Evolutionary conservation across 2,888 invertebrate species (phyloP).

Genomic region (Metacarcinus magister): DNA sequence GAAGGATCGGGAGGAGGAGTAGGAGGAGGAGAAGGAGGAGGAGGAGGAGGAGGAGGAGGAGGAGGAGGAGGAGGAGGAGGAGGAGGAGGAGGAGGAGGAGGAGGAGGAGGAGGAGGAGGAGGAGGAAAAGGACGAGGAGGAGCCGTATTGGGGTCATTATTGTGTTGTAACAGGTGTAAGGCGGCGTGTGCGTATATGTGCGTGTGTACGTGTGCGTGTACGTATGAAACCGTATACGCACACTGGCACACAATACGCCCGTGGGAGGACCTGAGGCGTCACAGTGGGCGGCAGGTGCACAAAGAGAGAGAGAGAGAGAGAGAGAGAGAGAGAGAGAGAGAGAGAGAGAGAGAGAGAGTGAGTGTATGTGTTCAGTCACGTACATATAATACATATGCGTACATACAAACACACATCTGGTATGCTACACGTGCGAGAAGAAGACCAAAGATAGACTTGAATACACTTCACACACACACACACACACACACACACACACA

Average conservation of each 20-base stretch:
- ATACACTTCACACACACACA: too few species aligned
- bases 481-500: neutral
- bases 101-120: neutral
- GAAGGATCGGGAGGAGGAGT: too few species aligned
- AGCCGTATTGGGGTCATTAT: neutral
- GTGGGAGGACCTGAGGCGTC: neutral
- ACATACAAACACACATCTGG: neutral
- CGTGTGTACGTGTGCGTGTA: neutral
- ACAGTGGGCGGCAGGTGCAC: neutral
- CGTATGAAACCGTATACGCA: neutral
- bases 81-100: neutral
- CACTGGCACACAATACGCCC: neutral
- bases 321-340: neutral
- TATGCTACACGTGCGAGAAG: too few species aligned
- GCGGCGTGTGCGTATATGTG: too few species aligned
- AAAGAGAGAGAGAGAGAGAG: neutral
- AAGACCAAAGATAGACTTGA: too few species aligned
- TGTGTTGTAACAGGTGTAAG: neutral
- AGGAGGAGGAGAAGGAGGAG: too few species aligned
- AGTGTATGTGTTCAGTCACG: neutral
- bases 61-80: neutral
- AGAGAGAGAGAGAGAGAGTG: constrained; percentile 18
- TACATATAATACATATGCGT: neutral
- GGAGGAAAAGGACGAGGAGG: too few species aligned
- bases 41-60: neutral